Conservation (phyloP, 2,888 invertebrate genomes). For the Eupithecia subfuscata region DNA sequence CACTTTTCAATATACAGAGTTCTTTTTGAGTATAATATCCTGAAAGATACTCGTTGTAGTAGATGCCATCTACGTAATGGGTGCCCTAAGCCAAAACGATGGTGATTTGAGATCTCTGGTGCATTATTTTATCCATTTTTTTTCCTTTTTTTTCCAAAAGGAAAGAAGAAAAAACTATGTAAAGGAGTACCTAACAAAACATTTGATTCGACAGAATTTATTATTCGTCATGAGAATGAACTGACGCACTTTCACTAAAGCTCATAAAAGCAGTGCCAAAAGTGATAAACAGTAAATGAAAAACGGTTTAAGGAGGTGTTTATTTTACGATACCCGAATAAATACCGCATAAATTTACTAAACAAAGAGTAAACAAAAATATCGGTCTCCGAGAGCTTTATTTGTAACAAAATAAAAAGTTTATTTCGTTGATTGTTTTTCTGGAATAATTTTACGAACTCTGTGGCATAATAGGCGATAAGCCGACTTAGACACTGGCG, state of each 20-base stretch:
- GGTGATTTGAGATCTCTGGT: not conserved
- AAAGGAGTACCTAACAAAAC: no score
- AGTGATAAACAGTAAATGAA: conserved; percentile 38
- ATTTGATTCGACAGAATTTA: not conserved
- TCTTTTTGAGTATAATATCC: not conserved
- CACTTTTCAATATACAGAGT: not conserved
- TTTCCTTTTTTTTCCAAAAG: no score
- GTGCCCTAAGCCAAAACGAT: not conserved
- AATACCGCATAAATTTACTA: conserved; percentile 34
- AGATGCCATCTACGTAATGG: not conserved
- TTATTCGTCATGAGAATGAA: not conserved
- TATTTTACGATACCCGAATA: conserved; percentile 40
- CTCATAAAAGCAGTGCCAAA: conserved; percentile 31
- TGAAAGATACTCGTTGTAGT: not conserved
- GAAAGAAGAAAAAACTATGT: no score
- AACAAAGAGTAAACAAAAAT: conserved; percentile 29
- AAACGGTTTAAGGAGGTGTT: conserved; percentile 36
- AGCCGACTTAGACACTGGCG: not conserved
- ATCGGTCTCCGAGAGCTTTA: conserved; percentile 21
- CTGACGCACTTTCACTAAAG: conserved; percentile 12
- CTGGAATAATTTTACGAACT: conserved; percentile 13
- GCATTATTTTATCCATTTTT: no score
- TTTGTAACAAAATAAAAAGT: conserved; percentile 1
- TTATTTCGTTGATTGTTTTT: conserved; percentile 10
- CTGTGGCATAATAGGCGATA: not conserved